These are phyloP conservation scores for Melanerpes aurifrons DNA, from an alignment of 2,113 vertebrate species.

Conservation along the genomic window DNA sequence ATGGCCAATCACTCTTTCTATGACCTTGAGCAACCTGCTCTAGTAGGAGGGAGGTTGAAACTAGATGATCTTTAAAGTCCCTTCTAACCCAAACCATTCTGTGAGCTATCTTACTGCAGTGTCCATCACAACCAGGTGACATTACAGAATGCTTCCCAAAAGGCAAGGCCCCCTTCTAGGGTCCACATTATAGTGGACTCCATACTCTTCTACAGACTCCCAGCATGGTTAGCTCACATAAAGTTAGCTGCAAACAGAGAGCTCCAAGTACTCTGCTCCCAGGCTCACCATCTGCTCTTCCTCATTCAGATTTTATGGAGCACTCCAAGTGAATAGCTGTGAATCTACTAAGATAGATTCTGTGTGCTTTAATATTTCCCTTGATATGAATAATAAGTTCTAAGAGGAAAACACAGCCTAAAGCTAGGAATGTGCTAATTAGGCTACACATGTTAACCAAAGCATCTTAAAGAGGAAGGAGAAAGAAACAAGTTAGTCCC, in stretches of 20 bases:
- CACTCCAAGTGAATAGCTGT: not conserved
- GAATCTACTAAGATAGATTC: not conserved
- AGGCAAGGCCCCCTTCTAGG: not conserved
- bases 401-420: not conserved
- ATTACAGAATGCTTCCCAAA: not conserved
- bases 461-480: not conserved
- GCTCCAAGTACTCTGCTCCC: not conserved
- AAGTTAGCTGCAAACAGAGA: not conserved
- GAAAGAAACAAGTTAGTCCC: not conserved
- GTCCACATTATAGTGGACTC: no score
- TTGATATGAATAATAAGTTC: not conserved
- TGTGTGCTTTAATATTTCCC: not conserved
- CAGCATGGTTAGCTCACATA: rapidly evolving
- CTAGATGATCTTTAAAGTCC: no score
- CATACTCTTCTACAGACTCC: not conserved
- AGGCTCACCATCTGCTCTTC: not conserved
- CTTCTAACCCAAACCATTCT: no score
- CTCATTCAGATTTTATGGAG: not conserved
- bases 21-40: no score
- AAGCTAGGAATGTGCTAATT: conserved; percentile 27
- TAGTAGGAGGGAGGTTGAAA: no score
- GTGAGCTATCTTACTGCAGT: rapidly evolving
- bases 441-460: not conserved
- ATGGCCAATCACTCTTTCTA: no score
- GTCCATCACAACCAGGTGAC: not conserved